Percentiles rank a stretch among this genome's conserved stretches.
These are phyloP conservation scores for Diglossa brunneiventris DNA, from an alignment of 2,113 vertebrate species.

Conservation along the genomic window DNA sequence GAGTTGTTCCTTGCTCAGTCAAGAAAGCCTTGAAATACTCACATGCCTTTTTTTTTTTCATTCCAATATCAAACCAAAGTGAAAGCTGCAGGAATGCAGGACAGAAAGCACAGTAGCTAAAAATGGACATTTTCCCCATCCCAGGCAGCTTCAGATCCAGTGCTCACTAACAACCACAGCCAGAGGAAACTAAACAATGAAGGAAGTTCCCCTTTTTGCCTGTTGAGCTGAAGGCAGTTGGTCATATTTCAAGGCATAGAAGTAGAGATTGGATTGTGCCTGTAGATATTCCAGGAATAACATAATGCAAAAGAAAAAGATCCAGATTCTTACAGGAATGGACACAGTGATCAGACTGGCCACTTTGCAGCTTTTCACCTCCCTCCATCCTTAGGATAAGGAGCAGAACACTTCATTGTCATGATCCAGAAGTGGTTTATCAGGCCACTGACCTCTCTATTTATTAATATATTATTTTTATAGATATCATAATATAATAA, in stretches of 20 bases:
- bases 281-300: neutral
- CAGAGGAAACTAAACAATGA: neutral
- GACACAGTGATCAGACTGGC: neutral
- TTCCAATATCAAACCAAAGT: neutral
- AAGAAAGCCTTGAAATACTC: neutral
- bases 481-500: too few relatives aligned
- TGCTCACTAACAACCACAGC: neutral
- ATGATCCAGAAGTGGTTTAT: neutral
- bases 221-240: neutral
- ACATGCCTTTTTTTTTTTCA: neutral
- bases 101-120: neutral
- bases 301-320: neutral
- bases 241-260: neutral
- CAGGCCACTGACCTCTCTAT: neutral
- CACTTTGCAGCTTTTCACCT: neutral
- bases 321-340: neutral
- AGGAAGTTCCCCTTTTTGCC: neutral
- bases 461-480: neutral
- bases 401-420: neutral
- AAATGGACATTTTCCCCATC: neutral
- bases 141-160: neutral
- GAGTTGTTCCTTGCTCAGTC: neutral
- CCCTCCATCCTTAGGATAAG: neutral
- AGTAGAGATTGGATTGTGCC: neutral
- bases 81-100: neutral